Conservation (phyloP, 2,888 invertebrate species). For the Athripsodes cinereus region DNA sequence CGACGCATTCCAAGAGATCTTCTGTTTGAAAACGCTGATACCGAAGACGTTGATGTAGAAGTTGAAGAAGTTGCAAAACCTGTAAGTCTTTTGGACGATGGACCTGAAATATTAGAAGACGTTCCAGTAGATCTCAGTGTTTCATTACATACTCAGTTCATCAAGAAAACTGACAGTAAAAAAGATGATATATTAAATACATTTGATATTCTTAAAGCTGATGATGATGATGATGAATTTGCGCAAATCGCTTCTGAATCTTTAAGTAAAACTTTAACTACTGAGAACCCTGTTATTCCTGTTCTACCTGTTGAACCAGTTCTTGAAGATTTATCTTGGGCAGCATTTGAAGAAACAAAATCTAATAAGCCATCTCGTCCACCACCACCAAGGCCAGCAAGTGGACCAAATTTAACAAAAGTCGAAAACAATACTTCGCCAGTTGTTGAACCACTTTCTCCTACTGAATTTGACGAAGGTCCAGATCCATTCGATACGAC, state of each 20-base stretch:
- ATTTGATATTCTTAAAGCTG: slow-evolving; percentile 45
- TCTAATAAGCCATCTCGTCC: slow-evolving; percentile 35
- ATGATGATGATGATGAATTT: slow-evolving; percentile 70
- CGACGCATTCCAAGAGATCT: slow-evolving; percentile 62
- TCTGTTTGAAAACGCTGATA: slow-evolving; percentile 56
- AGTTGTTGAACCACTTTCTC: slow-evolving; percentile 31
- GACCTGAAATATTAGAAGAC: slow-evolving; percentile 60
- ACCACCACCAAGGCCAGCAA: slow-evolving; percentile 37
- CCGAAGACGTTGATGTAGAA: slow-evolving; percentile 40
- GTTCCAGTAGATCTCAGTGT: slow-evolving; percentile 67
- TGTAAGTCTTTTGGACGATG: slow-evolving; percentile 69
- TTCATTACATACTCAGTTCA: slow-evolving; percentile 52
- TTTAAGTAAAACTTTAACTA: slow-evolving; percentile 52
- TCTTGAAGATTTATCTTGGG: slow-evolving; percentile 51
- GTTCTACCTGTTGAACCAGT: slow-evolving; percentile 42
- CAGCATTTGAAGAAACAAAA: slow-evolving; percentile 56
- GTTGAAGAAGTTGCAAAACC: slow-evolving; percentile 31
- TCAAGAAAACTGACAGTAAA: slow-evolving; percentile 39
- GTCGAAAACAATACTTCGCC: slow-evolving; percentile 1
- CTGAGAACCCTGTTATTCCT: slow-evolving; percentile 35
- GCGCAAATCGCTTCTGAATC: slow-evolving; percentile 74
- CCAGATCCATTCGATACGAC: slow-evolving; percentile 82
- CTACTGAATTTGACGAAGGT: slow-evolving; percentile 49
- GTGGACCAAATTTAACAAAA: slow-evolving; percentile 27
- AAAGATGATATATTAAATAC: slow-evolving; percentile 40